Conservation (phyloP, 2,797 vertebrate genomes). For the Hozukius guyotensis region DNA sequence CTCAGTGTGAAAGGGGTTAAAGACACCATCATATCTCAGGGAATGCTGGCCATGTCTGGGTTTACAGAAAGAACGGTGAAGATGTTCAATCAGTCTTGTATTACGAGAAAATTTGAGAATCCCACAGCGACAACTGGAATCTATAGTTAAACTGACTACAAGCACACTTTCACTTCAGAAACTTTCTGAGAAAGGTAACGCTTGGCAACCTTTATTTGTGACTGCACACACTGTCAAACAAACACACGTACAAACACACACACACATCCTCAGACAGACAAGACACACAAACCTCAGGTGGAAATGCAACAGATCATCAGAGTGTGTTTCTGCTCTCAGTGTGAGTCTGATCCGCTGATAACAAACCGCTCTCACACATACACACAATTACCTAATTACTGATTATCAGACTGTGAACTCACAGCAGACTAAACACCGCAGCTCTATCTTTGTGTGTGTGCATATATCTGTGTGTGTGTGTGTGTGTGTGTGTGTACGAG, state of each 20-base stretch:
- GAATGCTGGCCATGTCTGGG: not conserved
- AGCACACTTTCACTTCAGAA: not conserved
- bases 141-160: not conserved
- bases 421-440: conserved; percentile 20
- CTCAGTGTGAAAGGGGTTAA: too few species aligned
- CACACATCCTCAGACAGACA: not conserved
- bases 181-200: not conserved
- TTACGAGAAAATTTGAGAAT: not conserved
- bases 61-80: not conserved
- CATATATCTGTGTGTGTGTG: not conserved
- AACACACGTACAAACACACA: not conserved
- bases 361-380: not conserved
- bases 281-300: not conserved
- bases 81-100: not conserved
- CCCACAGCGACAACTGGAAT: not conserved
- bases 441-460: not conserved
- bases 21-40: too few species aligned
- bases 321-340: conserved; percentile 5
- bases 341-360: conserved; percentile 8
- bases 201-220: not conserved
- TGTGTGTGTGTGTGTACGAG: not conserved
- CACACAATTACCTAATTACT: conserved; percentile 41
- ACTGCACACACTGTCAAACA: not conserved
- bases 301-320: not conserved
- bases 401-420: conserved; percentile 45